Evolutionary conservation across 1,140 invertebrate species (phyloP), one percentile per base, ranked within the genome.

Genomic region (Agrilus planipennis): DNA sequence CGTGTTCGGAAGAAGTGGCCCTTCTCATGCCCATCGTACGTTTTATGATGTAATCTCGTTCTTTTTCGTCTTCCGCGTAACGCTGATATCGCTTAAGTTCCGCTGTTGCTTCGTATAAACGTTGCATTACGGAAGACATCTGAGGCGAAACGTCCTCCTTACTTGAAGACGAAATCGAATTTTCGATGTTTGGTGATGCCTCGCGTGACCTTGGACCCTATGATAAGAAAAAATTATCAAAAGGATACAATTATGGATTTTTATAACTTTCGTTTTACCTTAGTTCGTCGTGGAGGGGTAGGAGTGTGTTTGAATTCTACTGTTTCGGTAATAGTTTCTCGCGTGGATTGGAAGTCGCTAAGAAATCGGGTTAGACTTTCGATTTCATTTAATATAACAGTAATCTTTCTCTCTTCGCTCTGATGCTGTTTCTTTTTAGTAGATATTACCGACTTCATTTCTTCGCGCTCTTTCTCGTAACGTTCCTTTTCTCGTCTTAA

Each of bases 401-500:
- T 76, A 15, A 84, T 68, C 42, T 76, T 75, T 42, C 70, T 69
- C 21, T 81, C 70, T 46, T 84, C 76, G 22, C 75, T 73, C 50
- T 73, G 62, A 32, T 79, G 74, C 20, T 68, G 56, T 46, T 69
- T 65, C 43, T 67, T 63, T 41, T 65, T 67, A 34, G 64, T 70
- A 27, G 62, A 46, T 17, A 73, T 69, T 12, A 67, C 57, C 30
- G 67, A 61, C 40, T 66, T 64, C n/a, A 73, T 52, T 23, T 77
- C 74, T 45, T 89, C 84, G n/a, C 83, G 68, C 50, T 91, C 86
- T 46, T 77, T 75, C 50, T 91, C 86, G 49, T 83, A 76, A 2
- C 81, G 70, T 54, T 91, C 87, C 45, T 87, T 86, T 58, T 94
- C 89, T 25, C 86, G 69, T 30, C 86, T 69, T 42, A 92, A 68